Evolutionary conservation across 2,888 invertebrate genomes (phyloP).

Genomic region (Gastracanthus pulcherrimus): DNA sequence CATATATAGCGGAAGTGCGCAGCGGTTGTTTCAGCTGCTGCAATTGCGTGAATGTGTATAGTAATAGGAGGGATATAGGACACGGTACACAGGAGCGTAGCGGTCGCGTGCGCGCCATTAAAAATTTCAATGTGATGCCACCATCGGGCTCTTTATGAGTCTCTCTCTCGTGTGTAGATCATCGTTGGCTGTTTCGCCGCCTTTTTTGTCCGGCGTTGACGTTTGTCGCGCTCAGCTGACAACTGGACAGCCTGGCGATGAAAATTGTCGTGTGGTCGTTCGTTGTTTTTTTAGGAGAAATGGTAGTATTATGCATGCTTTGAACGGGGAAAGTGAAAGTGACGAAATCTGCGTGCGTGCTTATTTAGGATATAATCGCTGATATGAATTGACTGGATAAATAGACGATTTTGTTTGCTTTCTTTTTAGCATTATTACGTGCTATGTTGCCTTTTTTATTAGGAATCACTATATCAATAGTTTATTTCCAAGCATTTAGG

Average conservation of each 20-base stretch:
- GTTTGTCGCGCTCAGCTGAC: background rate
- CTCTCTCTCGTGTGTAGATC: no score
- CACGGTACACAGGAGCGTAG: no score
- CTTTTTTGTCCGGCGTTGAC: no score
- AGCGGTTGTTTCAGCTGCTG: background rate
- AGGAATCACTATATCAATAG: no score
- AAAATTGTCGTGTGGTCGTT: background rate
- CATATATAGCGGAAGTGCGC: background rate
- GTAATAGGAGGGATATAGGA: no score
- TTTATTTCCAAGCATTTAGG: no score
- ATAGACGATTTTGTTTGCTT: background rate
- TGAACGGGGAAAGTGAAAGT: background rate
- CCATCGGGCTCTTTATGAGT: no score
- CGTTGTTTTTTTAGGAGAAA: background rate
- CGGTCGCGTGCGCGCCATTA: background rate
- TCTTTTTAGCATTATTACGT: background rate
- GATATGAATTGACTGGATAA: no score
- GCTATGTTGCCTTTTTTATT: background rate
- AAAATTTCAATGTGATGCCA: constrained; percentile 3
- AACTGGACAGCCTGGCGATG: background rate
- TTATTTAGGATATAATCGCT: background rate
- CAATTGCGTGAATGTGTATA: background rate
- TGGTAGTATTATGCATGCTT: background rate
- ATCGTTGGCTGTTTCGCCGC: no score
- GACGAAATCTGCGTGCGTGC: background rate